phyloP scores from a whole-genome alignment of 92 coral and sea anemone species.

The Pocillopora meandrina region DNA sequence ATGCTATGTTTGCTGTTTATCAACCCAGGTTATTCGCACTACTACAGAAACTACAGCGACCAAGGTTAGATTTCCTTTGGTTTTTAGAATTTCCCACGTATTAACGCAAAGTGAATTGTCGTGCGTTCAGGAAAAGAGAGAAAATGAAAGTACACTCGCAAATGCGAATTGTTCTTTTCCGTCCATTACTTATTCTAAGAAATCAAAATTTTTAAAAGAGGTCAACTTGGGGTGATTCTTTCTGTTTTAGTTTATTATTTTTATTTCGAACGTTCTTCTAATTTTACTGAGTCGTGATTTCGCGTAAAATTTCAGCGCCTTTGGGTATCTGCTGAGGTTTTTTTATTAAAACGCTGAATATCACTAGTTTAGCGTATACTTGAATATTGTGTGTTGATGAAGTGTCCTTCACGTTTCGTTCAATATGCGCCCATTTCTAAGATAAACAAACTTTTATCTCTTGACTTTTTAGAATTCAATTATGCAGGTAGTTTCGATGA shows the following conservation, averaged over 20 bases:
- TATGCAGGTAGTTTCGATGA: background rate
- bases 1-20: background rate
- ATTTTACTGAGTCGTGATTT: background rate
- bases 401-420: background rate
- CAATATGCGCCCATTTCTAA: background rate
- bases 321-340: background rate
- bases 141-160: background rate
- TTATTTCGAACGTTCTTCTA: background rate
- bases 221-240: background rate
- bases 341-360: background rate
- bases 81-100: too few species aligned
- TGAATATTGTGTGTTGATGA: background rate
- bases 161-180: background rate
- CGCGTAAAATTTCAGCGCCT: background rate
- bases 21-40: constrained; percentile 4
- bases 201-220: background rate
- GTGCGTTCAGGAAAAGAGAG: background rate
- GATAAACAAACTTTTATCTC: background rate
- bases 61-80: constrained; percentile 13
- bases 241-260: background rate
- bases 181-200: background rate
- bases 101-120: too few species aligned
- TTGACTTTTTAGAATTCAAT: background rate
- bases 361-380: background rate
- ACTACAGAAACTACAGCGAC: constrained; percentile 16